Percentiles rank a stretch among this genome's conserved stretches.
These are phyloP conservation scores for Caenorhabditis angaria DNA, from an alignment of 2,888 invertebrate genomes.

Conservation along the genomic window DNA sequence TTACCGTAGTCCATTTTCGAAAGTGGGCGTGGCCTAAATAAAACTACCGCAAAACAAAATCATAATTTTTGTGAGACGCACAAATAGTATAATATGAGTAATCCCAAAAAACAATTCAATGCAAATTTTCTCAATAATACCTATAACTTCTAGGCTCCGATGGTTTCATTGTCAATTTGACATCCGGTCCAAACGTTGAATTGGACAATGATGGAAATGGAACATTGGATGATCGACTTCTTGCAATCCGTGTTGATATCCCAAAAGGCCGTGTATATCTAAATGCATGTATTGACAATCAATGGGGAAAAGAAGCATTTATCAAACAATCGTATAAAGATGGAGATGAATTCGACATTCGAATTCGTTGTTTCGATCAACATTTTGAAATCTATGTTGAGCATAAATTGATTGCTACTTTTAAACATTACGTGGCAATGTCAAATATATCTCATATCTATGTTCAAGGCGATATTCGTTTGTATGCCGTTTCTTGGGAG, in stretches of 20 bases:
- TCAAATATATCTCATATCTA: constrained; percentile 62
- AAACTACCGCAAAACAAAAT: too few species aligned
- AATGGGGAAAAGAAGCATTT: constrained; percentile 69
- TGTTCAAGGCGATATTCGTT: constrained; percentile 63
- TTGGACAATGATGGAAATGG: constrained; percentile 60
- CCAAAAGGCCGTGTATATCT: constrained; percentile 57
- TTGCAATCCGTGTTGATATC: constrained; percentile 64
- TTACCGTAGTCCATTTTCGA: too few species aligned
- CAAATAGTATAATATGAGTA: not conserved
- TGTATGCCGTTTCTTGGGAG: constrained; percentile 67
- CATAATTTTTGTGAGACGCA: too few species aligned
- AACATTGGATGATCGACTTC: constrained; percentile 65
- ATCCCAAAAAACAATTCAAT: constrained; percentile 9
- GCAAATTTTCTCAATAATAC: too few species aligned
- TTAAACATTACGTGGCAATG: constrained; percentile 69
- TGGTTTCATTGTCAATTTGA: constrained; percentile 68
- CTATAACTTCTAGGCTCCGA: constrained; percentile 56
- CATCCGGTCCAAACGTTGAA: constrained; percentile 66
- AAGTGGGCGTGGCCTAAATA: too few species aligned
- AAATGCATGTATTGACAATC: constrained; percentile 69
- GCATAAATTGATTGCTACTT: constrained; percentile 68
- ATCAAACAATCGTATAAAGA: constrained; percentile 58
- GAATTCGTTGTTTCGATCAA: constrained; percentile 68
- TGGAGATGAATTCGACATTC: constrained; percentile 70
- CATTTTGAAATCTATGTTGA: constrained; percentile 69